A percentile compares a stretch with the other conserved stretches of the same genome.
These are phyloP conservation scores for Atractosteus spatula DNA, from an alignment of 2,113 vertebrate genomes.

Conservation along the genomic window DNA sequence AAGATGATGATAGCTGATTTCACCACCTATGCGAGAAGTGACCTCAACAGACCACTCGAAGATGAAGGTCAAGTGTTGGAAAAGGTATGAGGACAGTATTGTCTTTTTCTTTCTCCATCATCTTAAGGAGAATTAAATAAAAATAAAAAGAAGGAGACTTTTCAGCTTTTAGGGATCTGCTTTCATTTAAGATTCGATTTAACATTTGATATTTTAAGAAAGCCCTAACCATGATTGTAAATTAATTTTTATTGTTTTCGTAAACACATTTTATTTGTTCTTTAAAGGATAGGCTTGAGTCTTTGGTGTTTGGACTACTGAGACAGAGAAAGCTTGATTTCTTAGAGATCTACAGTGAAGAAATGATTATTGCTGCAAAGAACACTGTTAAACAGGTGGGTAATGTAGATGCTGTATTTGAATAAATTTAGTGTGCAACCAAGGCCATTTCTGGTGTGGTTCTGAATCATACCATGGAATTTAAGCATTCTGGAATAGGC, in stretches of 20 bases:
- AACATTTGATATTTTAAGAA: too few relatives aligned
- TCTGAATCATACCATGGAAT: too few relatives aligned
- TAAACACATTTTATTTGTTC: background rate
- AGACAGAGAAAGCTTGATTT: slow-evolving; percentile 94
- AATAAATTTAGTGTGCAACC: too few relatives aligned
- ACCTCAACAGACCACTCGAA: slow-evolving; percentile 84
- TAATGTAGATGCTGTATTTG: too few relatives aligned
- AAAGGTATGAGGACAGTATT: slow-evolving; percentile 71
- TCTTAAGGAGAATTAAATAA: too few relatives aligned
- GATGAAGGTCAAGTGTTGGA: slow-evolving; percentile 88
- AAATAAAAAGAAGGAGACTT: too few relatives aligned
- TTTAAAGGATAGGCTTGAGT: slow-evolving; percentile 85
- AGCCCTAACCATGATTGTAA: too few relatives aligned
- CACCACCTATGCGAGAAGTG: slow-evolving; percentile 83
- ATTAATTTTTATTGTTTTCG: background rate
- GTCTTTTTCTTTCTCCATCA: too few relatives aligned
- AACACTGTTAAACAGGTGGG: slow-evolving; percentile 88
- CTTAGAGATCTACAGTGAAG: slow-evolving; percentile 91
- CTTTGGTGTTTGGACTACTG: slow-evolving; percentile 89
- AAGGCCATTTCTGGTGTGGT: too few relatives aligned
- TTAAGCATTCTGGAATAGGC: too few relatives aligned
- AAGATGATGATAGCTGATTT: slow-evolving; percentile 99
- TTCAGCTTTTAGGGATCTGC: too few relatives aligned
- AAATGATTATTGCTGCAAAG: slow-evolving; percentile 88
- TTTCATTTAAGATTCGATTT: too few relatives aligned